Percentiles rank a stretch among this genome's conserved stretches.
These are phyloP conservation scores for Bursaphelenchus okinawaensis DNA, from an alignment of 2,888 invertebrate genomes.

Conservation along the genomic window DNA sequence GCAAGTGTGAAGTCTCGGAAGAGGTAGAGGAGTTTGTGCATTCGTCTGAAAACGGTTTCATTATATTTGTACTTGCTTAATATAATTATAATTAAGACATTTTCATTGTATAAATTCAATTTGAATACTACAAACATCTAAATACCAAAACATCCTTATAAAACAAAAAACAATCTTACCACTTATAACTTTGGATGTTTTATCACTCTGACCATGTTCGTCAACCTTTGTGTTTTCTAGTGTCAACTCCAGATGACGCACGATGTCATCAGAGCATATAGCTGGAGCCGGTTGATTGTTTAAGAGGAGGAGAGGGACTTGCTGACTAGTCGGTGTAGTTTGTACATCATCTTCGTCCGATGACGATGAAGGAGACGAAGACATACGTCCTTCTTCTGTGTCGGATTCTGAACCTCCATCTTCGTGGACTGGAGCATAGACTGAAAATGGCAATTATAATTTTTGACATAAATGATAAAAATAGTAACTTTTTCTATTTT, in stretches of 20 bases:
- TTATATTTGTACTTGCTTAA: no score
- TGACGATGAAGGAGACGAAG: not conserved
- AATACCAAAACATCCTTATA: no score
- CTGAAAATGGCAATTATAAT: no score
- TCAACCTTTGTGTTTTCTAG: not conserved
- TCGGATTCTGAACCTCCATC: not conserved
- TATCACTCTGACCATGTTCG: no score
- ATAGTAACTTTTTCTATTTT: no score
- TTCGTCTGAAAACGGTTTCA: not conserved
- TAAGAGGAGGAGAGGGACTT: not conserved
- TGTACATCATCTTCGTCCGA: not conserved
- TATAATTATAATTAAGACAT: no score
- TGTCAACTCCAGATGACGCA: not conserved
- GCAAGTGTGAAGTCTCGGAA: not conserved
- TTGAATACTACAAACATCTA: no score
- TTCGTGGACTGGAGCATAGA: not conserved
- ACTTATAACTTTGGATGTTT: no score
- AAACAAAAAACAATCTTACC: no score
- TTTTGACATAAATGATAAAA: no score
- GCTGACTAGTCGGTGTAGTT: not conserved
- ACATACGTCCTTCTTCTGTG: not conserved
- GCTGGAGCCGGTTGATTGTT: not conserved
- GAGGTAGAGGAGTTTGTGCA: not conserved
- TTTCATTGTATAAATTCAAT: no score
- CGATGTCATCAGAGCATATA: not conserved